Evolutionary conservation across 2,888 invertebrate genomes (phyloP).

Genomic region (Marronus borbonicus): DNA sequence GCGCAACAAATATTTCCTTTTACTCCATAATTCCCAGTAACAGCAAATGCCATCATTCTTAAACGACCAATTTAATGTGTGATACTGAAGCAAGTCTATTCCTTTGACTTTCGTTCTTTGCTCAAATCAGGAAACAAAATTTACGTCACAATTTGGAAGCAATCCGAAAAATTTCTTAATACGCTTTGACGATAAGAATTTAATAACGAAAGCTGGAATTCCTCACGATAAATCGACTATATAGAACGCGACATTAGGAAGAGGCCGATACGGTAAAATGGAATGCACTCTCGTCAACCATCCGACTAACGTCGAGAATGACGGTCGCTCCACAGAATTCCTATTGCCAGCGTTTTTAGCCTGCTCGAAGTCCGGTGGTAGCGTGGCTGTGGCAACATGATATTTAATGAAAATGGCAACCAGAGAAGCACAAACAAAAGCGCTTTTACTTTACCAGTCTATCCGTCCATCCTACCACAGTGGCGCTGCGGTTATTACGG

Average conservation of each 20-base stretch:
- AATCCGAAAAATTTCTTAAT: constrained; percentile 3
- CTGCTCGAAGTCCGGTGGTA: neutral
- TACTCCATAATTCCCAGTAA: no score
- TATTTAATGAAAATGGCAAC: constrained; percentile 33
- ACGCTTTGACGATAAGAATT: neutral
- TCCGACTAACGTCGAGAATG: constrained; percentile 13
- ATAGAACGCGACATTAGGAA: neutral
- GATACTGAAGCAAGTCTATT: no score
- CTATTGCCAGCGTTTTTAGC: neutral
- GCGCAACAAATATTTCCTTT: no score
- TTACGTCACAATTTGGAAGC: neutral
- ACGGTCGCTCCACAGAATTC: constrained; percentile 9
- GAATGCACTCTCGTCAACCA: constrained; percentile 20
- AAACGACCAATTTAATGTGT: no score
- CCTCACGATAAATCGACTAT: neutral
- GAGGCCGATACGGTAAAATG: constrained; percentile 10
- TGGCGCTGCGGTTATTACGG: constrained; percentile 16
- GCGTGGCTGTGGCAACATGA: constrained; percentile 10
- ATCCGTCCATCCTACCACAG: no score
- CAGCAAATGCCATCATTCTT: no score
- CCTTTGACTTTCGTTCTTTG: no score
- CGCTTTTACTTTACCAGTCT: neutral
- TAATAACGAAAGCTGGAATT: neutral
- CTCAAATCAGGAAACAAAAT: no score
- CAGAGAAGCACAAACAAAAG: constrained; percentile 31